These are phyloP conservation scores for Drosophila algonquin DNA, from an alignment of 2,888 invertebrate genomes.

Conservation along the genomic window DNA sequence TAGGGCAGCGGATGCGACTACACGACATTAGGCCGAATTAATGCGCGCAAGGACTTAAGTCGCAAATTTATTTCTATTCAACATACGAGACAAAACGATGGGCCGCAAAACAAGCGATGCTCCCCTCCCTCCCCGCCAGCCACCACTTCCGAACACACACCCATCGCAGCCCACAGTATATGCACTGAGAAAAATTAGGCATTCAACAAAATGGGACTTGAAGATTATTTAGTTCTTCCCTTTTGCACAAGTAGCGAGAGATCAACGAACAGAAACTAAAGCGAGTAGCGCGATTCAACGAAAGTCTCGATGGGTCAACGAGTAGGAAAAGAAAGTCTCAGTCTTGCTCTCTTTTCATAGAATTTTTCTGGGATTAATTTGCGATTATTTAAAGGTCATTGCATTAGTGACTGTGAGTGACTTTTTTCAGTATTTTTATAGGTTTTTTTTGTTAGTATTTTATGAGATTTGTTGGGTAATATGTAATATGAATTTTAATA, in stretches of 20 bases:
- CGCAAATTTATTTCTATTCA: slow-evolving; percentile 79
- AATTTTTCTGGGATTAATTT: no score
- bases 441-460: no score
- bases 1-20: slow-evolving; percentile 66
- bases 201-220: background rate
- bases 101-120: slow-evolving; percentile 62
- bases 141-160: background rate
- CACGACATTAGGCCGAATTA: slow-evolving; percentile 79
- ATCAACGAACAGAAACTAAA: background rate
- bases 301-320: no score
- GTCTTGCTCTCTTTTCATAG: no score
- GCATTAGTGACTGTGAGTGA: no score
- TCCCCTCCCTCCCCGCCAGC: background rate
- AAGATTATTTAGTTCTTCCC: background rate
- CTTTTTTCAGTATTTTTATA: no score
- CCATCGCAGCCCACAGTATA: background rate
- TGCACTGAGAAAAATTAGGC: background rate
- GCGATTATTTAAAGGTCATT: no score
- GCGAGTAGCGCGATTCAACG: background rate
- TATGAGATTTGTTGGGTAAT: no score
- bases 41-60: slow-evolving; percentile 78
- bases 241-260: no score
- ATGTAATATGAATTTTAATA: no score
- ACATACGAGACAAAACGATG: slow-evolving; percentile 76
- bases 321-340: no score